Evolutionary conservation across 2,888 invertebrate genomes (phyloP), one percentile per base, ranked within the genome.

Genomic region (Drosophila pullipes): DNA sequence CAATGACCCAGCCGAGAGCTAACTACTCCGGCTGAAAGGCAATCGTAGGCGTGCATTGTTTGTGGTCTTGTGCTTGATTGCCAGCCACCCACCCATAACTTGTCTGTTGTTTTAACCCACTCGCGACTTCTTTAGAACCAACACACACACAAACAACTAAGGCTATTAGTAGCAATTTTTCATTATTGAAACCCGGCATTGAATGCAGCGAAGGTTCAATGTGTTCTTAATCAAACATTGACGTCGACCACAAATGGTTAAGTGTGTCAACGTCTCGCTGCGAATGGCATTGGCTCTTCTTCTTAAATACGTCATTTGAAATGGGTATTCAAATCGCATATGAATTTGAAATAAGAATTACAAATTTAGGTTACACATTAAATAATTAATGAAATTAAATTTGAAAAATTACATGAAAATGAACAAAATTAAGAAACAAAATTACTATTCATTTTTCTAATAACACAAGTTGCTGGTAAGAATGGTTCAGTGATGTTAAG

Each of bases 141-240:
- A 54, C 22, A 35, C 53, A 66, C 64, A 22, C 50, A 50, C 39
- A 13, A 28, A 18, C 54, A 67, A 61, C 77, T 64, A 68, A 70
- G 72, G 63, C 66, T 75, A 79, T 76, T 76, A 75, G 69, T 79
- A 41, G 69, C 76, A 66, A 72, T 79, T 79, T 74, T 76, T 74
- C 79, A 79, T 76, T 79, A 79, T 76, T 72, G 59, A 55, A 73
- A 63, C 66, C 35, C 28, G 22, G 47, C 64, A 73, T 30, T 30
- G 41, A 41, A 35, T 44, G 35, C 66, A 22, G 13, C 1, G 13
- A 10, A 30, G 31, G 31, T 6, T 37, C 22, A 22, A 25, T 73
- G 57, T 53, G 67, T 59, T 77, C 72, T 80, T 80, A 82, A 82
- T 77, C 82, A 82, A 82, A 62, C 80, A 76, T 80, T 80, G 79